Conservation (phyloP, 2,113 vertebrate genomes). For the Centropus bengalensis region DNA sequence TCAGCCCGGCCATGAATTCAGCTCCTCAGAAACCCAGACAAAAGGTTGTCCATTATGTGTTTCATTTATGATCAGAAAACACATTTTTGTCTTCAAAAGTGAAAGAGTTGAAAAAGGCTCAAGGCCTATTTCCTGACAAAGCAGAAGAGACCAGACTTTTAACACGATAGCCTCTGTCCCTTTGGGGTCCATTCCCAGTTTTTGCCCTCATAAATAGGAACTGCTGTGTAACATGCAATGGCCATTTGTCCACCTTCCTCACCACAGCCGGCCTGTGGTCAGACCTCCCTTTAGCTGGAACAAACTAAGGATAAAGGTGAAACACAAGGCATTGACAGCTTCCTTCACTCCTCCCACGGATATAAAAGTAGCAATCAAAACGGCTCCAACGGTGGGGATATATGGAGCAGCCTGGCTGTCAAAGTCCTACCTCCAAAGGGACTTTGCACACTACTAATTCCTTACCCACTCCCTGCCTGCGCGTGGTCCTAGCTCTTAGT, state of each 20-base stretch:
- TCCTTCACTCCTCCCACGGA: background rate
- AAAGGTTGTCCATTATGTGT: background rate
- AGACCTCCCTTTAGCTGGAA: background rate
- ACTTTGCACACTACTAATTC: background rate
- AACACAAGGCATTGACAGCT: accelerated
- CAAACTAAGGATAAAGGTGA: background rate
- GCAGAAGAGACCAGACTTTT: background rate
- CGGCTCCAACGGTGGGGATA: background rate
- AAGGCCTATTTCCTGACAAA: background rate
- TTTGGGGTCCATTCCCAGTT: accelerated
- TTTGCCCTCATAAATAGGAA: background rate
- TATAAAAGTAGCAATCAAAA: background rate
- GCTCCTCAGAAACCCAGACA: background rate
- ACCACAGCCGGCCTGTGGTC: background rate
- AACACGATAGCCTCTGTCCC: background rate
- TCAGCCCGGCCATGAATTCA: background rate
- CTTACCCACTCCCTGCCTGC: background rate
- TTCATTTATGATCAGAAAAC: background rate
- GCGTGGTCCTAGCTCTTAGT: background rate
- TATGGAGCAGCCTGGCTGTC: background rate
- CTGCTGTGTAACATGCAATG: background rate
- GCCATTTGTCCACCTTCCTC: background rate
- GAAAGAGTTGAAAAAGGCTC: background rate
- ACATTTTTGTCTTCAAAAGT: background rate
- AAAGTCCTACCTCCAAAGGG: background rate